Percentiles rank a stretch among this genome's conserved stretches.
Evolutionary conservation across 1,140 invertebrate species (phyloP).

Genomic region (Papilio machaon): DNA sequence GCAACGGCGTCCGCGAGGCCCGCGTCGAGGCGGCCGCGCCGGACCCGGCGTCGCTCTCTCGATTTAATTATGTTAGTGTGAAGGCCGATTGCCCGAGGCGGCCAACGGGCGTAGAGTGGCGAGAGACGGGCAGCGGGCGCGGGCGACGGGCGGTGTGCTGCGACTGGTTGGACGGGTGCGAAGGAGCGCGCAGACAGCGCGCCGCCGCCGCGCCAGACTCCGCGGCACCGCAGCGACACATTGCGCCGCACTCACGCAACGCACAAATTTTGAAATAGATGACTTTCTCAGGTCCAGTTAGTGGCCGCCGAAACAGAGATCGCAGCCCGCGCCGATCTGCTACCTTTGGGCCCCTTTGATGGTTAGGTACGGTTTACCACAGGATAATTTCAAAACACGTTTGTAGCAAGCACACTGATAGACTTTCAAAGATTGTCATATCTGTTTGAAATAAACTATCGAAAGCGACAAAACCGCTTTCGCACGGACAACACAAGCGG

Average conservation of each 20-base stretch:
- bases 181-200: constrained; percentile 77
- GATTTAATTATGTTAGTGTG: constrained; percentile 78
- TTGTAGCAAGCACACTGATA: neutral
- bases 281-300: constrained; percentile 73
- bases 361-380: constrained; percentile 38
- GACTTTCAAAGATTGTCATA: constrained; percentile 28
- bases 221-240: constrained; percentile 76
- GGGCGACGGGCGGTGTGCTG: constrained; percentile 68
- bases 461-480: constrained; percentile 31
- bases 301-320: constrained; percentile 56
- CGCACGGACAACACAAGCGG: constrained; percentile 23
- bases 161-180: constrained; percentile 79
- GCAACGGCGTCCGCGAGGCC: constrained; percentile 73
- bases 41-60: constrained; percentile 62
- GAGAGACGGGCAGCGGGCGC: constrained; percentile 78
- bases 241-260: constrained; percentile 72
- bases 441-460: constrained; percentile 37
- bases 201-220: constrained; percentile 76
- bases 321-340: constrained; percentile 43
- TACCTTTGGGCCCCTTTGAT: constrained; percentile 38
- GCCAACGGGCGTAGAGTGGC: constrained; percentile 68
- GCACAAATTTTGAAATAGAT: constrained; percentile 76
- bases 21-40: constrained; percentile 49
- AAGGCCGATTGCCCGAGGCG: constrained; percentile 79
- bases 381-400: constrained; percentile 30